Evolutionary conservation across 2,888 invertebrate species (phyloP), one percentile per base, ranked within the genome.

Genomic region (Dryocosmus kuriphilus): DNA sequence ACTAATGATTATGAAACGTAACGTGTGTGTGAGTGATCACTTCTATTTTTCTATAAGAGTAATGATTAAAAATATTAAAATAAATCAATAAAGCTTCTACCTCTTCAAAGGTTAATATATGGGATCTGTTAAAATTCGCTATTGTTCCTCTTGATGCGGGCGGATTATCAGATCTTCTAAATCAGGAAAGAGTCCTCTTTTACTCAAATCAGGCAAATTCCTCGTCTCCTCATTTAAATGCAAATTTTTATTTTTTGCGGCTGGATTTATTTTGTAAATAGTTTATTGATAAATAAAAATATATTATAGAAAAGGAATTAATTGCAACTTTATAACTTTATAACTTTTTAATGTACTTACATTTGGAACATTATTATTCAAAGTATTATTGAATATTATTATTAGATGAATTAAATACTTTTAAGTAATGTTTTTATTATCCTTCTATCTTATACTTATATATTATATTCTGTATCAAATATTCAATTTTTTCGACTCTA

Each of bases 21-120:
- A 5, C 8, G 3, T 24, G 14, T 57, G 24, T 24, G 22, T 11
- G 24, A 4, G 57, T 24, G 19, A 46, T 46, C 46, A 0, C 19
- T 46, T 46, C 22, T 55, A 2, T 55, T 55, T 22, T 55, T 9
- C 9, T 6, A 22, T 19, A 5, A 4, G 46, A 19, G 19, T 38
- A 19, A 19, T 30, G 27, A 62, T 61, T 75, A 46, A 75, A 62
- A 75, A 62, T 46, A 16, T 19, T 6, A 14, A 24, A 75, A 75
- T 75, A 51, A 62, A 19, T n/a, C 51, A 75, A 75, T 75, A 51
- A 62, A 19, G 30, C 51, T 63, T 41, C 24, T 19, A 19, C 38
- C 51, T 7, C 27, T 14, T 9, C 14, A 11, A 32, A 22, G 24
- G 3, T 9, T 27, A 27, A 46, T 19, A 27, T 30, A 67, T 30